Evolutionary conservation across 1,140 invertebrate genomes (phyloP).

Genomic region (Drosophila nebulosa): DNA sequence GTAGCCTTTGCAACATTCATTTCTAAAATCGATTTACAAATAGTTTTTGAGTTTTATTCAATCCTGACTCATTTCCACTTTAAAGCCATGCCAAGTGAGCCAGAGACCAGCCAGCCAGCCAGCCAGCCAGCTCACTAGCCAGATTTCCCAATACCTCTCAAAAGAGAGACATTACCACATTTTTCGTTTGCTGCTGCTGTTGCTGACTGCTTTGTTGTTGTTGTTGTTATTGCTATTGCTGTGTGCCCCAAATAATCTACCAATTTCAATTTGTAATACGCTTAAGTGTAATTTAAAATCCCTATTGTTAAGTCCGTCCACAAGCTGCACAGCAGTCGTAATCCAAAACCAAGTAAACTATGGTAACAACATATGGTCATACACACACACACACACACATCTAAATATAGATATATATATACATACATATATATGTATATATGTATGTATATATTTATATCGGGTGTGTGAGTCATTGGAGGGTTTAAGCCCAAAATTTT

Average conservation of each 20-base stretch:
- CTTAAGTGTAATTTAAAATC: constrained; percentile 38
- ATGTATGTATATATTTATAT: background rate
- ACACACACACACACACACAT: background rate
- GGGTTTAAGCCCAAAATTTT: constrained; percentile 22
- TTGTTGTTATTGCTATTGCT: background rate
- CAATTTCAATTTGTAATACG: constrained; percentile 38
- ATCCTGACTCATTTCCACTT: constrained; percentile 3
- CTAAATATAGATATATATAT: constrained; percentile 2
- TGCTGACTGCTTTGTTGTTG: background rate
- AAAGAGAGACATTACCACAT: constrained; percentile 6
- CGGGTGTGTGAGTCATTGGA: constrained; percentile 21
- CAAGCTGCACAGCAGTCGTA: constrained; percentile 32
- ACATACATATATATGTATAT: no score
- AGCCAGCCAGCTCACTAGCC: background rate
- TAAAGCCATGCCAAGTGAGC: background rate
- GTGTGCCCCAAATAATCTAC: background rate
- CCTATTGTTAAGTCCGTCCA: constrained; percentile 37
- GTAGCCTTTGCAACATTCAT: background rate
- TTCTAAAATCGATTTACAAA: background rate
- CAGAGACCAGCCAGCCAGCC: background rate
- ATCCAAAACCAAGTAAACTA: constrained; percentile 23
- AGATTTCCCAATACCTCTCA: constrained; percentile 2
- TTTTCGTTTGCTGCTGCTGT: background rate
- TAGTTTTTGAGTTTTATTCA: background rate
- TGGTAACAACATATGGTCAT: constrained; percentile 28